Base-by-base conservation (phyloP, 2,797 vertebrate species). In the Melanotaenia maccullochi region DNA sequence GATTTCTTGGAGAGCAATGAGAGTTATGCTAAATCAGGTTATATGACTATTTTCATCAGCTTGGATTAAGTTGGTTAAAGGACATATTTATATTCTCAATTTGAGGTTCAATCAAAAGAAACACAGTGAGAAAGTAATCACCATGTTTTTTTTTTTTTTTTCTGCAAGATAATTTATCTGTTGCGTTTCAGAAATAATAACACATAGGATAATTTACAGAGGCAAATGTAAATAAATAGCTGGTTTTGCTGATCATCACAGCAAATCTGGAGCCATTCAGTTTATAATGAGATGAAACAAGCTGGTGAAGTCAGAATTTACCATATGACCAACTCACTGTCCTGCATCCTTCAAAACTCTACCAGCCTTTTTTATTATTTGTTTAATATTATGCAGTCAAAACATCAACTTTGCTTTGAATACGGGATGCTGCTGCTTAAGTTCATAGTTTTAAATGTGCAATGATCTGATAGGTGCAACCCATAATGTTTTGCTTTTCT, bases 41-140 rank as follows among this genome's bases (percentile, higher is more conserved):
- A 44, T 30, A 32, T 55, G 13, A 57, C 62, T 67, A 5, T 9
- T 51, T 62, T 22, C 9, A 25, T 76, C 16, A 9, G 13, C 40
- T 62, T 38, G 33, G 11, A 33, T 20, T 28, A 64, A 75, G 47
- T 32, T 16, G 51, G 60, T n/a, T 44, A 25, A 9, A 55, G 33
- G 66, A 0, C 0, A 14, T 20, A 47, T 73, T 47, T 18, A 65
- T 22, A 36, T 28, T 65, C n/a, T 60, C 7, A 66, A 18, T 13
- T 51, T 54, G 55, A 59, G 9, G 32, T 20, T 25, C 18, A 44
- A 20, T 8, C 55, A 3, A n/a, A 49, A 49, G 1, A 54, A 54
- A 25, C 24, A 54, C 51, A 4, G 4, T 5, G 2, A 54, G 5
- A 25, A 28, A 25, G 28, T 0, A 28, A 2, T 5, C 14, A 25